These are phyloP conservation scores for Cygnus buccinator DNA, from an alignment of 2,113 vertebrate genomes.

Conservation along the genomic window DNA sequence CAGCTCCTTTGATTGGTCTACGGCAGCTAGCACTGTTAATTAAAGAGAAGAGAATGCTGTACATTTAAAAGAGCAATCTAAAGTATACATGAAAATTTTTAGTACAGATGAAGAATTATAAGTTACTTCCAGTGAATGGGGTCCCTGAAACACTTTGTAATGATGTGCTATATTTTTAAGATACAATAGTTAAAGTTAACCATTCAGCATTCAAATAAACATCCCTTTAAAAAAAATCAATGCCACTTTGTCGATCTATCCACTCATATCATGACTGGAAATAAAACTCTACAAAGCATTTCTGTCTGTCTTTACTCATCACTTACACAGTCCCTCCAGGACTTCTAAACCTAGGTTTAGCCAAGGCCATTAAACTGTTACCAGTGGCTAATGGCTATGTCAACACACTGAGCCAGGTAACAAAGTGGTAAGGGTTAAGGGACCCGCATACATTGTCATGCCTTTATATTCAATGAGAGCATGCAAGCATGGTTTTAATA, in stretches of 20 bases:
- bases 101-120: neutral
- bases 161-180: too few relatives aligned
- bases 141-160: neutral
- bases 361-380: neutral
- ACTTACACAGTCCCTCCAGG: neutral
- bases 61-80: neutral
- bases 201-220: neutral
- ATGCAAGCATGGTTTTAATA: neutral
- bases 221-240: neutral
- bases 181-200: neutral
- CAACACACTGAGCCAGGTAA: neutral
- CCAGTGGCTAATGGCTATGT: neutral
- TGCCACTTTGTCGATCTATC: neutral
- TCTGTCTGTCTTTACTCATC: neutral
- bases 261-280: neutral
- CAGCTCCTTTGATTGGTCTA: slow-evolving; percentile 91
- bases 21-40: slow-evolving; percentile 89
- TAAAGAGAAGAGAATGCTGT: neutral
- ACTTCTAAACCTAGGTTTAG: neutral
- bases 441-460: neutral
- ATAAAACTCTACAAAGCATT: neutral
- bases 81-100: neutral
- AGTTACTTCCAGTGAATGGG: neutral
- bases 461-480: neutral
- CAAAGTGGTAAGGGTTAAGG: neutral